Evolutionary conservation across 2,797 vertebrate genomes (phyloP), one percentile per base, ranked within the genome.

Genomic region (Pseudocheirus occidentalis): DNA sequence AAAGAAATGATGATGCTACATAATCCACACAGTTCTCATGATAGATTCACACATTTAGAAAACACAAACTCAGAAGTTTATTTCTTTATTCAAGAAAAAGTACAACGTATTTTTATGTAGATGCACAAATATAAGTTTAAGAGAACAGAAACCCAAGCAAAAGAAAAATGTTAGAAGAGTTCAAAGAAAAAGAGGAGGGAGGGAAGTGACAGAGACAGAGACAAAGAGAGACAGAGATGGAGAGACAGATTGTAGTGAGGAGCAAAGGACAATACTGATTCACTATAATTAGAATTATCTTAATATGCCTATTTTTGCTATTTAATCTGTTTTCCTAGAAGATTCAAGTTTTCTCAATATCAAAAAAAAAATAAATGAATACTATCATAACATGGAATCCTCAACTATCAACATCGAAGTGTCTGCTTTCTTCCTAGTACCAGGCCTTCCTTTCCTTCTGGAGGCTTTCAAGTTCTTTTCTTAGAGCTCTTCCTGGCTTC

Each of bases 381-480:
- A 90, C 27, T 55, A 13, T 5, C 4, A 4, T 18, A 46, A 13
- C 1, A 53, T 34, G 11, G 21, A 94, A 29, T 29, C 13, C 1
- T 93, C 57, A 81, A 58, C 53, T 94, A 81, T 53, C 31, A 94
- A 81, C 29, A n/a, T n/a, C n/a, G 13, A 56, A 12, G 7, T 34
- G 90, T n/a, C 52, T 96, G 18, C 52, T 59, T 95, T 59, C 50
- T 34, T 18, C 62, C 18, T 92, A 46, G 5, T 12, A 90, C 18
- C 3, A 93, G 28, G 1, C 10, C 31, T 95, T 94, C 50, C 18
- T 96, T n/a, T 59, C 12, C 16, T 3, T 89, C 21, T 28, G 14
- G 40, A 18, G 9, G 6, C 90, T 87, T 91, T 92, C 89, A 95
- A 95, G 95, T 93, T 90, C 87, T 73, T 91, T 91, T 55, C 54